A percentile compares a stretch with the other conserved stretches of the same genome.
Evolutionary conservation across 2,888 invertebrate genomes (phyloP).

Genomic region (Hyposoter dolosus): DNA sequence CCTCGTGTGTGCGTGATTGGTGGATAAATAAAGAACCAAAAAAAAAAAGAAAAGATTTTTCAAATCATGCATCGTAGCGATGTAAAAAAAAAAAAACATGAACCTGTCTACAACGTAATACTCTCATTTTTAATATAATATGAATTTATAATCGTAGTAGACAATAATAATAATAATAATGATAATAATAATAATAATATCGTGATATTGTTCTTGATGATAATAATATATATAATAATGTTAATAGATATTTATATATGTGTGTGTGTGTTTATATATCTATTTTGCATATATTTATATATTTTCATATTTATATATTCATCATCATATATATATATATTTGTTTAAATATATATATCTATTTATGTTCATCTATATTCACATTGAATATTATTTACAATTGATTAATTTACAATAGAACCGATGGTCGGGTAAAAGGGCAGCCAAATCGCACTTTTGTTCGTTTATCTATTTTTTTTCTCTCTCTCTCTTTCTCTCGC

Average conservation of each 20-base stretch:
- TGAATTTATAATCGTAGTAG: constrained; percentile 83
- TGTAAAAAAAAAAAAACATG: constrained; percentile 34
- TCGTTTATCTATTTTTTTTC: constrained; percentile 63
- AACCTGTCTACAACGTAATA: constrained; percentile 80
- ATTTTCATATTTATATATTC: constrained; percentile 50
- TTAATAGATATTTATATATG: constrained; percentile 67
- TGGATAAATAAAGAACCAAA: background rate
- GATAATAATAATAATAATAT: constrained; percentile 75
- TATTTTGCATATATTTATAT: constrained; percentile 29
- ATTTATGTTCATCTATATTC: constrained; percentile 82
- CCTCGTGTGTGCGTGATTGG: background rate
- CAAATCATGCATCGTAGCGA: constrained; percentile 46
- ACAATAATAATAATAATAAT: constrained; percentile 83
- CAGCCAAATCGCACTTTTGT: constrained; percentile 74
- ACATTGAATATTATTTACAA: constrained; percentile 84
- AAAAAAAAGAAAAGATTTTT: constrained; percentile 26
- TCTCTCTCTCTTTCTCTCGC: constrained; percentile 54
- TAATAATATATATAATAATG: constrained; percentile 68
- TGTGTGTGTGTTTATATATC: constrained; percentile 57
- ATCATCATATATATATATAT: constrained; percentile 53
- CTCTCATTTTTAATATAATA: constrained; percentile 84
- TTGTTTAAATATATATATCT: constrained; percentile 55
- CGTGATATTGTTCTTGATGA: constrained; percentile 70
- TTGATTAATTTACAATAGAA: constrained; percentile 83
- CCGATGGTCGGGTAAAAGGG: constrained; percentile 70